Base-by-base conservation (phyloP, 2,113 vertebrate species). In the Gallinago undulata region DNA sequence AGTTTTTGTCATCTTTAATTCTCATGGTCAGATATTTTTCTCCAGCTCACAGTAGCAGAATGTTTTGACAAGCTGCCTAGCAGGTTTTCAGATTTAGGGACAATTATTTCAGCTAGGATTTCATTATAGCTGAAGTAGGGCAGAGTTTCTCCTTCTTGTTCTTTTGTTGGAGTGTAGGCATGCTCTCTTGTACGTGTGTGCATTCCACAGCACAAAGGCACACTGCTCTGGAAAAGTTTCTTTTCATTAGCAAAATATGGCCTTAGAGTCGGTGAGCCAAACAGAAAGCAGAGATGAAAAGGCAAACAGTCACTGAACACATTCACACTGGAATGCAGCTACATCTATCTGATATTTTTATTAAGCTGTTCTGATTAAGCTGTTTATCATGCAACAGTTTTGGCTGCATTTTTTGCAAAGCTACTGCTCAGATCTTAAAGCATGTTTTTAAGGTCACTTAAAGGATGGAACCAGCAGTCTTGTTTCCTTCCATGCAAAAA, bases 91-190 rank as follows among this genome's bases (percentile, higher is more conserved):
- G 60, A 96, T 96, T 84, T 33, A 63, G 39, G 53, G 82, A 95
- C 87, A 97, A 97, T 97, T 97, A 97, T 97, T 96, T 97, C 87
- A 89, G 70, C 43, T 94, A 91, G 68, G 59, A 85, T 74, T 95
- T 97, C 76, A 77, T n/a, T 97, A 72, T 90, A 96, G 73, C 57
- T 83, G 88, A 96, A 96, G 64, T 64, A 90, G 33, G 27, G 69
- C 69, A 97, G 73, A 73, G 8, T 47, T 90, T 84, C 39, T 72
- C 27, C 81, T 95, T 63, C 64, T 93, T 86, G 10, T 31, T 91
- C 60, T 79, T 77, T 79, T 75, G 50, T 59, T 25, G 6, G 1
- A 66, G 3, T 41, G 23, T 30, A 9, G 16, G 11, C 23, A 72
- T 63, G 47, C 55, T 80, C 10, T 51, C 53, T 60, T 73, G 37